Evolutionary conservation across 2,888 invertebrate genomes (phyloP).

Genomic region (Leptodirus hochenwartii): DNA sequence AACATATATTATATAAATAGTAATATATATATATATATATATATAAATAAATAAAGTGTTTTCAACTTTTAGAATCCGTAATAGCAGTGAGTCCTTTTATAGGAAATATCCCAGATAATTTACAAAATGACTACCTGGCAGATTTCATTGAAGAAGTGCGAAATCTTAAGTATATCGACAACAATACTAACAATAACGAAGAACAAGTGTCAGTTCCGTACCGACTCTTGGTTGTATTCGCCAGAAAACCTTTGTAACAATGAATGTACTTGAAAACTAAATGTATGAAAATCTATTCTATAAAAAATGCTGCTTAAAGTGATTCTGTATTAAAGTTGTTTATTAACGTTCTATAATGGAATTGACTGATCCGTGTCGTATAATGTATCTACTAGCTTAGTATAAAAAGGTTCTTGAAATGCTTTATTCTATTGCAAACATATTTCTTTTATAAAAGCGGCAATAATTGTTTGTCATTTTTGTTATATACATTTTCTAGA

Average conservation of each 20-base stretch:
- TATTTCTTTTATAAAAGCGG: too few species aligned
- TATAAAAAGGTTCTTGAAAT: too few species aligned
- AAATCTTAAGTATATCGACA: slow-evolving; percentile 27
- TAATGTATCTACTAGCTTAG: too few species aligned
- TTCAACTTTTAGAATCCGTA: slow-evolving; percentile 44
- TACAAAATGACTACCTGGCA: slow-evolving; percentile 40
- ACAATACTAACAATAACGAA: slow-evolving; percentile 27
- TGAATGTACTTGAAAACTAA: not conserved
- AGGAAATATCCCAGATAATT: slow-evolving; percentile 35
- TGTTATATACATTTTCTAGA: too few species aligned
- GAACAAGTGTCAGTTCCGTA: slow-evolving; percentile 15
- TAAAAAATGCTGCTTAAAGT: not conserved
- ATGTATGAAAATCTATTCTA: not conserved
- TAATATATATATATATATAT: too few species aligned
- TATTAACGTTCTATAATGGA: too few species aligned
- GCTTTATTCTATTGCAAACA: too few species aligned
- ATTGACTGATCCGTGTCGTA: too few species aligned
- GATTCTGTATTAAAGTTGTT: too few species aligned
- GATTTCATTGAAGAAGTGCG: slow-evolving; percentile 36
- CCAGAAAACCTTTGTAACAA: slow-evolving; percentile 11
- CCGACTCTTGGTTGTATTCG: slow-evolving; percentile 15
- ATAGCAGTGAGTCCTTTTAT: slow-evolving; percentile 54
- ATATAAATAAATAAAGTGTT: too few species aligned
- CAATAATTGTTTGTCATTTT: too few species aligned
- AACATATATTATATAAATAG: too few species aligned